A percentile compares a stretch with the other conserved stretches of the same genome.
Evolutionary conservation across 2,888 invertebrate genomes (phyloP).

Genomic region (Marronus borbonicus): DNA sequence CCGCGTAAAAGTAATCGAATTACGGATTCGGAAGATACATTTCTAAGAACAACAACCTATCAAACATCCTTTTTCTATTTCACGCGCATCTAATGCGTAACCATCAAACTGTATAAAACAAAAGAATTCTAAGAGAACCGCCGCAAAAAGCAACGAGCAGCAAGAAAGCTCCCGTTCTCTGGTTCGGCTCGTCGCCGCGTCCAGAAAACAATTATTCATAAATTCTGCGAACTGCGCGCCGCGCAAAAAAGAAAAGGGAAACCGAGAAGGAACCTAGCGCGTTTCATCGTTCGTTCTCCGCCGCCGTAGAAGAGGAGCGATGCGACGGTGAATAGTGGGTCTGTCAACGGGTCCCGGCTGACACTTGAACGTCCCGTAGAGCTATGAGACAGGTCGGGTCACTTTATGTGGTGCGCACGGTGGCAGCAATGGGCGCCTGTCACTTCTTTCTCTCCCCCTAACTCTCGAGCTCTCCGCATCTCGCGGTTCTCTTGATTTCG

Average conservation of each 20-base stretch:
- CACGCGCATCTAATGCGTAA: no score
- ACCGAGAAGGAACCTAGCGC: neutral
- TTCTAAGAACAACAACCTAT: no score
- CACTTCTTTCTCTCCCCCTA: slow-evolving; percentile 56
- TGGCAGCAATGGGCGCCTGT: slow-evolving; percentile 58
- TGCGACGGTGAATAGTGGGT: slow-evolving; percentile 60
- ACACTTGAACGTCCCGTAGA: slow-evolving; percentile 63
- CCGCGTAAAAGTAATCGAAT: no score
- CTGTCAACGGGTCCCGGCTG: slow-evolving; percentile 60
- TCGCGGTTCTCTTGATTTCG: slow-evolving; percentile 6
- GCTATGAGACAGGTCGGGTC: slow-evolving; percentile 61
- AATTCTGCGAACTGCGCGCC: slow-evolving; percentile 59
- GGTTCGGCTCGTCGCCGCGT: slow-evolving; percentile 9
- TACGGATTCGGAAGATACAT: no score
- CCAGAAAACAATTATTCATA: slow-evolving; percentile 60
- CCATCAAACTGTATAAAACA: neutral
- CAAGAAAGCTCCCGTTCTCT: neutral
- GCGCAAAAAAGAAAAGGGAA: slow-evolving; percentile 57
- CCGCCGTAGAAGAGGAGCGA: slow-evolving; percentile 47
- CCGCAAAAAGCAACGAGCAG: neutral
- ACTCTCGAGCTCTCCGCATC: neutral
- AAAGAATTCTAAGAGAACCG: neutral
- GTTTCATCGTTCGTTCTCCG: slow-evolving; percentile 44
- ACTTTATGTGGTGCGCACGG: slow-evolving; percentile 61
- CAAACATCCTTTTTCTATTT: no score